These are phyloP conservation scores for Priocnemis perturbator DNA, from an alignment of 2,888 invertebrate species.

Conservation along the genomic window DNA sequence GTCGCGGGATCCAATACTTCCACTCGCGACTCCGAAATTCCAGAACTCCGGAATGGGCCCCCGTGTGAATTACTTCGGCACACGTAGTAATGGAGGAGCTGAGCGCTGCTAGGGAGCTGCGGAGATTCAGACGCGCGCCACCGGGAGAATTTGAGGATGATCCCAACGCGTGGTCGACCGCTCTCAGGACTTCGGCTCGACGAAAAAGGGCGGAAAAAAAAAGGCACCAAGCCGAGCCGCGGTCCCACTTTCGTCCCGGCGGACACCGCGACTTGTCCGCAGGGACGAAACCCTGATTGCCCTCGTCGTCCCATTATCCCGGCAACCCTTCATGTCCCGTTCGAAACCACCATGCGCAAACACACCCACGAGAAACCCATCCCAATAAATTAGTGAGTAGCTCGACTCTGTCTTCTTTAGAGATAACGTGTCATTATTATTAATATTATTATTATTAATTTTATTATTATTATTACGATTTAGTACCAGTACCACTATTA, in stretches of 20 bases:
- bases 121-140: no score
- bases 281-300: conserved; percentile 54
- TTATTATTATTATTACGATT: conserved; percentile 68
- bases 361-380: conserved; percentile 52
- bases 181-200: not conserved
- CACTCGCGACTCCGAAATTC: conserved; percentile 49
- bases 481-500: conserved; percentile 68
- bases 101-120: no score
- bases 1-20: conserved; percentile 44
- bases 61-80: not conserved
- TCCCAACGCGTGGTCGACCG: conserved; percentile 6
- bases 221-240: conserved; percentile 27
- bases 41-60: conserved; percentile 2
- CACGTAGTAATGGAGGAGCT: conserved; percentile 5
- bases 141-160: no score
- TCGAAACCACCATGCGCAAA: conserved; percentile 49
- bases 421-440: conserved; percentile 62
- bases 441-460: conserved; percentile 62
- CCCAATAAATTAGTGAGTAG: conserved; percentile 66
- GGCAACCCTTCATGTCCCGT: conserved; percentile 47
- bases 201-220: not conserved
- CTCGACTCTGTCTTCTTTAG: conserved; percentile 59
- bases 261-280: conserved; percentile 64
- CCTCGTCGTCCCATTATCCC: conserved; percentile 18
- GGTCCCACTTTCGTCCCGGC: conserved; percentile 62